Evolutionary conservation across 2,113 vertebrate genomes (phyloP).

Genomic region (Carettochelys insculpta): DNA sequence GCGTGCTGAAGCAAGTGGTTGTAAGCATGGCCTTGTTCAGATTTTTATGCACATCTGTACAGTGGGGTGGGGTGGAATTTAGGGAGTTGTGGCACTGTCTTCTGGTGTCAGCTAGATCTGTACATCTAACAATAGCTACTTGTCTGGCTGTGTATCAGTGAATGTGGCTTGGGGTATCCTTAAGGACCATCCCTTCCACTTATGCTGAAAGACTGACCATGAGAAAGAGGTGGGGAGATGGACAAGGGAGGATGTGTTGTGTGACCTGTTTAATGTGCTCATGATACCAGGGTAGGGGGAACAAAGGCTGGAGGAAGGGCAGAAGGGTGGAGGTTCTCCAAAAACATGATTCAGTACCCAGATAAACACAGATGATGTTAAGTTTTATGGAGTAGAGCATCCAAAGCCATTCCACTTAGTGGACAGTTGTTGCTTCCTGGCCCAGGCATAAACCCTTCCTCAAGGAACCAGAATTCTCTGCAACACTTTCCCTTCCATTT

Average conservation of each 20-base stretch:
- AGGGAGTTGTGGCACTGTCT: rapidly evolving
- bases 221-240: background rate
- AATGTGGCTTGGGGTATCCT: background rate
- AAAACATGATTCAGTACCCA: background rate
- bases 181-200: background rate
- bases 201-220: background rate
- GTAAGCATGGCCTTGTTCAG: background rate
- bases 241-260: background rate
- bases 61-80: background rate
- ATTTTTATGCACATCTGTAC: background rate
- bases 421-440: too few species aligned
- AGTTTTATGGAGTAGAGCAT: too few species aligned
- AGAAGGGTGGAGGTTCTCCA: background rate
- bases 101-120: background rate
- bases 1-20: background rate
- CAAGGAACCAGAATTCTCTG: background rate
- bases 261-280: background rate
- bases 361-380: too few species aligned
- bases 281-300: background rate
- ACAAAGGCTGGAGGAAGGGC: background rate
- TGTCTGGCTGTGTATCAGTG: background rate
- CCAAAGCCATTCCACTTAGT: too few species aligned
- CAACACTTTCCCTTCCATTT: background rate
- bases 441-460: background rate
- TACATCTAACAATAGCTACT: background rate